Conservation (phyloP, 2,888 invertebrate genomes). For the Netelia inedita region DNA sequence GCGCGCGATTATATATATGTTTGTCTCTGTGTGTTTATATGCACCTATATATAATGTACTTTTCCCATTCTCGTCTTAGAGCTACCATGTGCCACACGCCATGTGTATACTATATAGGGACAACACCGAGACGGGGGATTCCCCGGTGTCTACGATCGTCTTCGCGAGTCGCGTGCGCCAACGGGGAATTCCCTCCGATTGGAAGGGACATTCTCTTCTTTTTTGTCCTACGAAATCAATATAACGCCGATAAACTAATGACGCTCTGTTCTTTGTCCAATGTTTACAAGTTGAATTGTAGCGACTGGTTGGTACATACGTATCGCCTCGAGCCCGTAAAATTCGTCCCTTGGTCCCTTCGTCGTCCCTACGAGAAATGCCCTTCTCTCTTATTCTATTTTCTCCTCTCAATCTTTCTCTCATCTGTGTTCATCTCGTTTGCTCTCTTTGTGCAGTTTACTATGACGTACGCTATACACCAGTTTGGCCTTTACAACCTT, state of each 20-base stretch:
- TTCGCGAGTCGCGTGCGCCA: slow-evolving; percentile 2
- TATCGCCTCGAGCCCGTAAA: slow-evolving; percentile 32
- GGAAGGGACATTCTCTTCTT: slow-evolving; percentile 18
- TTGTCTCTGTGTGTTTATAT: not conserved
- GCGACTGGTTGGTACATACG: slow-evolving; percentile 24
- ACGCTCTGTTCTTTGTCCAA: not conserved
- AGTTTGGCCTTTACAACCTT: slow-evolving; percentile 36
- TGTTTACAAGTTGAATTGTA: slow-evolving; percentile 27
- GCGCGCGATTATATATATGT: slow-evolving; percentile 18
- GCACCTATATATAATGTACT: not conserved
- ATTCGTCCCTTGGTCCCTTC: slow-evolving; percentile 23
- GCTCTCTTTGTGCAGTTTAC: slow-evolving; percentile 42
- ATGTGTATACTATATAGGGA: not conserved
- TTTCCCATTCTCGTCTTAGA: not conserved
- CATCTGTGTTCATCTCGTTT: slow-evolving; percentile 34
- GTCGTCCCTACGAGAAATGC: not conserved
- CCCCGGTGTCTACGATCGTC: slow-evolving; percentile 4
- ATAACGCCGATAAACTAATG: not conserved
- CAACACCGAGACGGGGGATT: slow-evolving; percentile 1
- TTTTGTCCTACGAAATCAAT: not conserved
- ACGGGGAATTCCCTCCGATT: slow-evolving; percentile 47
- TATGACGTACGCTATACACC: slow-evolving; percentile 24
- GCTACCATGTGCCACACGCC: not conserved
- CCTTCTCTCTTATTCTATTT: slow-evolving; percentile 11
- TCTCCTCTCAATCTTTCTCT: slow-evolving; percentile 14